A percentile compares a stretch with the other conserved stretches of the same genome.
phyloP scores from a whole-genome alignment of 2,888 invertebrate genomes.

The Chirona hameri region DNA sequence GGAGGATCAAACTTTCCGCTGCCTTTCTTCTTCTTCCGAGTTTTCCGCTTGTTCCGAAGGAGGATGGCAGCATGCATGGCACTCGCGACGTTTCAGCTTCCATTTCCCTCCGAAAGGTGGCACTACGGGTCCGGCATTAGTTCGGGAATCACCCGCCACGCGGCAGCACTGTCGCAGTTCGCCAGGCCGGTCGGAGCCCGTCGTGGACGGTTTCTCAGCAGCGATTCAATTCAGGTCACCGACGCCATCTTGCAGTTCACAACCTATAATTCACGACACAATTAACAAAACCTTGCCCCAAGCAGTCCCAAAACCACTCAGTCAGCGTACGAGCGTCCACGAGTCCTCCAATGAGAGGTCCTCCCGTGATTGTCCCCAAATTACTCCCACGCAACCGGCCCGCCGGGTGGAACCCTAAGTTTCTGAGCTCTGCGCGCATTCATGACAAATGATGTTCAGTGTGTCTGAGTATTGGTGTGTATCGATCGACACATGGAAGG shows the following conservation, averaged over 20 bases:
- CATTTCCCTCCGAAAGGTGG: conserved; percentile 13
- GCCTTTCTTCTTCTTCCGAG: conserved; percentile 3
- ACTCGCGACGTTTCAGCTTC: neutral
- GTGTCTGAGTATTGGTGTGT: no score
- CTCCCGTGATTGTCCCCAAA: no score
- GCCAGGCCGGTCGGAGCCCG: neutral
- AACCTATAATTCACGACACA: neutral
- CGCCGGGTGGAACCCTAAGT: no score
- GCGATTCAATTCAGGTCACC: neutral
- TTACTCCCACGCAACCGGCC: no score
- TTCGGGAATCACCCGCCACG: neutral
- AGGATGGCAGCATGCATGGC: conserved; percentile 24
- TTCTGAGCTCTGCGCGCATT: no score
- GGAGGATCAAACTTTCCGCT: neutral
- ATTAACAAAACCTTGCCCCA: neutral
- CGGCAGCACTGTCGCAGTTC: neutral
- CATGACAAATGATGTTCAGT: no score
- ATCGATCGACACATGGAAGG: no score
- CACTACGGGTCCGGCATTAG: neutral
- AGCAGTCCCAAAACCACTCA: no score
- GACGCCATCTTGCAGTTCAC: neutral
- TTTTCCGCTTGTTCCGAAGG: neutral
- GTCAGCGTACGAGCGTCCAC: no score
- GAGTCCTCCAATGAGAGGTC: no score
- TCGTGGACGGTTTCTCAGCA: neutral